Evolutionary conservation across 2,797 vertebrate species (phyloP).

Genomic region (Silurus lanzhouensis): DNA sequence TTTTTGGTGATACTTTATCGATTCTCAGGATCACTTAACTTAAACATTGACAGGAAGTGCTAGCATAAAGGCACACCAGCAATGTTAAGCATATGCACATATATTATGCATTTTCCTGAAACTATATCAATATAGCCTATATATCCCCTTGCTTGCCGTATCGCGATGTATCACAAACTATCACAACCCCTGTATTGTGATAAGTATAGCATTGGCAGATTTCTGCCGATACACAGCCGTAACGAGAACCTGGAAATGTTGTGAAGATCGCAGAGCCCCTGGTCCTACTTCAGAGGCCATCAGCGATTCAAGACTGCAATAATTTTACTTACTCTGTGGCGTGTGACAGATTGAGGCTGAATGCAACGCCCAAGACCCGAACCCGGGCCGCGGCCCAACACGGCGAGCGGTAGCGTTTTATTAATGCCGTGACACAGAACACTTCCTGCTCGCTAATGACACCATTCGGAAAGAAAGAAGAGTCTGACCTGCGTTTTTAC

Average conservation of each 20-base stretch:
- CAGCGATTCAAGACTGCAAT: conserved; percentile 58
- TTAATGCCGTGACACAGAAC: conserved; percentile 15
- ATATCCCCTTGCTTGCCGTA: too few species aligned
- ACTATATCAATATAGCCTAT: too few species aligned
- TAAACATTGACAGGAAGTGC: too few species aligned
- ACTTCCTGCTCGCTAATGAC: conserved; percentile 20
- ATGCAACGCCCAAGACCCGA: conserved; percentile 38
- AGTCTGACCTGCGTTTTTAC: neutral
- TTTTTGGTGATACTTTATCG: too few species aligned
- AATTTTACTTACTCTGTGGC: conserved; percentile 58
- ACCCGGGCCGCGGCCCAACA: conserved; percentile 41
- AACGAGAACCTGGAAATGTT: neutral
- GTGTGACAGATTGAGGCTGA: conserved; percentile 71
- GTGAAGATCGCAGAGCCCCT: conserved; percentile 31
- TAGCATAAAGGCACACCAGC: too few species aligned
- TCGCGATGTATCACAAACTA: too few species aligned
- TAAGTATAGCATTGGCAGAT: too few species aligned
- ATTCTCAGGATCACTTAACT: too few species aligned
- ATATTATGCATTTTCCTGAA: too few species aligned
- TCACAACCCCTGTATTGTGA: too few species aligned
- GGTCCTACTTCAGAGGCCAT: conserved; percentile 62
- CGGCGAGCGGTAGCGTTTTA: conserved; percentile 5
- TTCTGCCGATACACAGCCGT: too few species aligned
- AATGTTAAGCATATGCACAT: too few species aligned
- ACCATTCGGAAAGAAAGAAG: neutral